Conservation (phyloP, 1,140 invertebrate species). For the Neodiprion virginianus region DNA sequence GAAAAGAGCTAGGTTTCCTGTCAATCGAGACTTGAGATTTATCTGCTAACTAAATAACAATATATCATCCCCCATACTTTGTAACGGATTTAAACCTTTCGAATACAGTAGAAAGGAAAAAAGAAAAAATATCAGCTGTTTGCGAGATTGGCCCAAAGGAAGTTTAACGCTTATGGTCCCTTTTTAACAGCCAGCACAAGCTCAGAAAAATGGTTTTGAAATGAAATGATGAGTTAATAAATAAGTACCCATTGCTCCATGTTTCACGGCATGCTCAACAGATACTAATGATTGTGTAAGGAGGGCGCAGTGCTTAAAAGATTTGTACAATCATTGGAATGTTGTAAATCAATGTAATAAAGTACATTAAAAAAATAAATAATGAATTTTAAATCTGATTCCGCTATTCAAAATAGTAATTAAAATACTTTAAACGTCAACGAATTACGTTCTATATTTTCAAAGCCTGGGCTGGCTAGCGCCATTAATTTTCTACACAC, state of each 20-base stretch:
- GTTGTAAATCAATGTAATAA: background rate
- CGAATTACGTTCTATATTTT: background rate
- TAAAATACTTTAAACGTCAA: background rate
- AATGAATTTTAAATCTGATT: background rate
- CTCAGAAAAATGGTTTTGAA: background rate
- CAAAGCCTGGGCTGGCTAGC: background rate
- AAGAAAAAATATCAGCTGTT: too few species aligned
- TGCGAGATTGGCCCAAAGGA: background rate
- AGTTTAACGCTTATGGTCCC: background rate
- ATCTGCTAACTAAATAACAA: too few species aligned
- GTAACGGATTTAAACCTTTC: background rate
- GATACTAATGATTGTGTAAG: too few species aligned
- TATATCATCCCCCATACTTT: background rate
- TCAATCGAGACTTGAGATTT: background rate
- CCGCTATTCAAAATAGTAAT: background rate
- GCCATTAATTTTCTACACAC: conserved; percentile 1
- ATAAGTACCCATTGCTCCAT: background rate
- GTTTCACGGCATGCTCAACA: too few species aligned
- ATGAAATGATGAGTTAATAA: background rate
- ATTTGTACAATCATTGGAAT: background rate
- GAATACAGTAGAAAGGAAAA: background rate
- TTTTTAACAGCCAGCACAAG: background rate
- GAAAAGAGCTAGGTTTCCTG: background rate
- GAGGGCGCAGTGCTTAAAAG: background rate
- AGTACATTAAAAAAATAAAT: background rate